These are phyloP conservation scores for Pachyramphus minor DNA, from an alignment of 2,113 vertebrate species.

Conservation along the genomic window DNA sequence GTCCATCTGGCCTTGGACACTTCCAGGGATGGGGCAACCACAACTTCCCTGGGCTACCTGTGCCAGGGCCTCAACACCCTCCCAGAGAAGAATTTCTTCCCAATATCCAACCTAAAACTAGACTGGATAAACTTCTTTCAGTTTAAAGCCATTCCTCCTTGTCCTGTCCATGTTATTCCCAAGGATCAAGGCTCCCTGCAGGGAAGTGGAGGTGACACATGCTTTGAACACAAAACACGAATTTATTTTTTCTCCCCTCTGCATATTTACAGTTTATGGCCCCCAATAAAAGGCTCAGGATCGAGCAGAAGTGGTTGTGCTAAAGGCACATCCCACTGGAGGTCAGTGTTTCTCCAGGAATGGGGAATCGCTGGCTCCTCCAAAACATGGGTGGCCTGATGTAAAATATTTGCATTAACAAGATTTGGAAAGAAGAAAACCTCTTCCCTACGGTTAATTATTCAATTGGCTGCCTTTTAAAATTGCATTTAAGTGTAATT, in stretches of 20 bases:
- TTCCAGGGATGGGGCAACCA: not conserved
- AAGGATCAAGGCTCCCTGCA: not conserved
- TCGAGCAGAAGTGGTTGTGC: not conserved
- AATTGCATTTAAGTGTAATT: not conserved
- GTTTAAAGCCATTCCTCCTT: not conserved
- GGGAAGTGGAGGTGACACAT: not conserved
- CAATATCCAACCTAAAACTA: not conserved
- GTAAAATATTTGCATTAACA: not conserved
- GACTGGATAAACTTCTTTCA: not conserved
- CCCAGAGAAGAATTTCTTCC: not conserved
- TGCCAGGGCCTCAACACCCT: not conserved
- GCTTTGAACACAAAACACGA: not conserved
- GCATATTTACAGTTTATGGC: fast-evolving
- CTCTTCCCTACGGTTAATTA: conserved; percentile 36
- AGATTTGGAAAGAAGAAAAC: not conserved
- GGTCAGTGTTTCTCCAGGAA: conserved; percentile 49
- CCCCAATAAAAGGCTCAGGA: not conserved
- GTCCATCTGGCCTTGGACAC: fast-evolving
- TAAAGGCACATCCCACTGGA: conserved; percentile 13
- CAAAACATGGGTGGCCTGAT: not conserved
- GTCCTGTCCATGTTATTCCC: not conserved
- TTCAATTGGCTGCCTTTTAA: conserved; percentile 37
- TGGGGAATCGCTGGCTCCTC: not conserved
- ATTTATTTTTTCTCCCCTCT: fast-evolving
- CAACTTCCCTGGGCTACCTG: not conserved